Evolutionary conservation across 2,888 invertebrate genomes (phyloP).

Genomic region (Epinotia bilunana): DNA sequence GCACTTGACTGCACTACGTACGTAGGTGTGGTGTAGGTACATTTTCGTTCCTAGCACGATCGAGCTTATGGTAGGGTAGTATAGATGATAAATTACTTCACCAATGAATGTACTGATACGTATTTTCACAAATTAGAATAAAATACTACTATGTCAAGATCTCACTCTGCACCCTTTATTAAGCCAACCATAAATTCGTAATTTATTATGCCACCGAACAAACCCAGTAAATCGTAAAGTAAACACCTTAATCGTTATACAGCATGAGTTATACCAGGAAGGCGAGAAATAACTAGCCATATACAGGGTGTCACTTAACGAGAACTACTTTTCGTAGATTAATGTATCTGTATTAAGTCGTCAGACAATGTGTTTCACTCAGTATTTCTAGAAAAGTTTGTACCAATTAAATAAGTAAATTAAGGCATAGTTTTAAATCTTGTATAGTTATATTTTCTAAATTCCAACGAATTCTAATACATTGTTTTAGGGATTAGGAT

Average conservation of each 20-base stretch:
- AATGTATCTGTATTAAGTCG: slow-evolving; percentile 14
- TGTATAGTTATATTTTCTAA: no score
- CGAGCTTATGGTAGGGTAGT: no score
- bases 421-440: no score
- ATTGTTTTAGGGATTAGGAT: no score
- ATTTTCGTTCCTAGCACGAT: no score
- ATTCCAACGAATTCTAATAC: no score
- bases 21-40: no score
- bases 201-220: slow-evolving; percentile 20
- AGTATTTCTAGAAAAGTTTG: no score
- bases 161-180: background rate
- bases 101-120: background rate
- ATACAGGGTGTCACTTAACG: slow-evolving; percentile 37
- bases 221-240: slow-evolving; percentile 15
- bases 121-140: slow-evolving; percentile 13
- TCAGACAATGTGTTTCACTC: slow-evolving; percentile 6
- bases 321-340: slow-evolving; percentile 36
- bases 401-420: no score
- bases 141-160: slow-evolving; percentile 1
- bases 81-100: no score
- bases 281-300: slow-evolving; percentile 33
- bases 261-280: slow-evolving; percentile 41
- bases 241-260: slow-evolving; percentile 37
- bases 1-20: no score
- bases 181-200: slow-evolving; percentile 17